phyloP scores from a whole-genome alignment of 2,888 invertebrate species.

The Nezara viridula region DNA sequence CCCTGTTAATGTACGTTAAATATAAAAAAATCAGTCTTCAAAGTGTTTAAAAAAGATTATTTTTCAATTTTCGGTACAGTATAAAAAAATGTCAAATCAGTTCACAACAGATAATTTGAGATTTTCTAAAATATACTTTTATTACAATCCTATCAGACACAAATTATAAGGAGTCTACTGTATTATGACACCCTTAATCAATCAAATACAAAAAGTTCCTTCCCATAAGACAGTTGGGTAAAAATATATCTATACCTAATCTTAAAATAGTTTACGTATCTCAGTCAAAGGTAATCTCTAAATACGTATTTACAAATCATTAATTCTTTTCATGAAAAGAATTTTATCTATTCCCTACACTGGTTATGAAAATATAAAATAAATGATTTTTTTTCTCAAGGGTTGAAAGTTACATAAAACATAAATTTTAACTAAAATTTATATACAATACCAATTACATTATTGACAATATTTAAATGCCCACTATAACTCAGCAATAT shows the following conservation, averaged over 20 bases:
- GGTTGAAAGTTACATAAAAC: not conserved
- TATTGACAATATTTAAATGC: not conserved
- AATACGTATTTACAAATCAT: not conserved
- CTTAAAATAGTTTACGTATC: slow-evolving; percentile 5
- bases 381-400: not conserved
- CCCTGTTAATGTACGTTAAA: no score
- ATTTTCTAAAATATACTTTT: not conserved
- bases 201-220: slow-evolving; percentile 3
- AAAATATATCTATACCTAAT: slow-evolving; percentile 9
- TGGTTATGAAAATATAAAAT: not conserved
- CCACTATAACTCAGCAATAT: not conserved
- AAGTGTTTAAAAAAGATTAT: not conserved
- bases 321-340: not conserved
- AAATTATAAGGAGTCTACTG: not conserved
- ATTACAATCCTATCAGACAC: not conserved
- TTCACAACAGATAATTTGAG: not conserved
- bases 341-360: not conserved
- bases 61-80: not conserved
- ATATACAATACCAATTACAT: not conserved
- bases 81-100: not conserved
- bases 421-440: not conserved
- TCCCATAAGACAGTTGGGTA: not conserved
- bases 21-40: not conserved
- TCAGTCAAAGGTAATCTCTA: slow-evolving; percentile 31
- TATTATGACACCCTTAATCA: not conserved